Conservation (phyloP, 2,888 invertebrate genomes). For the Ectropis crepuscularia region DNA sequence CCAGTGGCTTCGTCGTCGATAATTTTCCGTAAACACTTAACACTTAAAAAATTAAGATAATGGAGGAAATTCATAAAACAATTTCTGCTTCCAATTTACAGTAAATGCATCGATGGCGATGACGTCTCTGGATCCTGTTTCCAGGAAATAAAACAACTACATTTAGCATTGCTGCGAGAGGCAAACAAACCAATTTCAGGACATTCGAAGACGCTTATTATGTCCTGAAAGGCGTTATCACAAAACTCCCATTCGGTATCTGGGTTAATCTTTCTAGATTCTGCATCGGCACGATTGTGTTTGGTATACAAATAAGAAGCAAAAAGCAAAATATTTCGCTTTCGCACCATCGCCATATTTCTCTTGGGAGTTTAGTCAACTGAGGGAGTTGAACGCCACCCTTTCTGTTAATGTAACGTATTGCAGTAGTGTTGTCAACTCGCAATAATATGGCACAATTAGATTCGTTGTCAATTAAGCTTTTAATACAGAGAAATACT, state of each 20-base stretch:
- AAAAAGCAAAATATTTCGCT: slow-evolving; percentile 42
- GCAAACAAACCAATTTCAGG: slow-evolving; percentile 39
- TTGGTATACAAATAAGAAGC: slow-evolving; percentile 53
- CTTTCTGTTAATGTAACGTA: slow-evolving; percentile 4
- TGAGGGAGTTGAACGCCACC: slow-evolving; percentile 37
- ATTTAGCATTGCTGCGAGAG: slow-evolving; percentile 36
- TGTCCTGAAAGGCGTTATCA: slow-evolving; percentile 21
- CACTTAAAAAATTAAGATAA: too few species aligned
- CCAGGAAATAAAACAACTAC: slow-evolving; percentile 32
- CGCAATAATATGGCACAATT: slow-evolving; percentile 27
- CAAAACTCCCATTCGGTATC: slow-evolving; percentile 43
- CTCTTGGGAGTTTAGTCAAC: slow-evolving; percentile 29
- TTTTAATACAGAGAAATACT: slow-evolving; percentile 6
- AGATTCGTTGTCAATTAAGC: background rate
- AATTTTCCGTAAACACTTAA: slow-evolving; percentile 26
- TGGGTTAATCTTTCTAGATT: too few species aligned
- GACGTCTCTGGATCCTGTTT: too few species aligned
- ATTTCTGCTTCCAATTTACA: too few species aligned
- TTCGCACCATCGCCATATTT: slow-evolving; percentile 45
- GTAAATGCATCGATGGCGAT: slow-evolving; percentile 22
- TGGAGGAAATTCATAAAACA: too few species aligned
- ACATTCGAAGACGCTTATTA: slow-evolving; percentile 32
- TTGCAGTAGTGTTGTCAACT: slow-evolving; percentile 19
- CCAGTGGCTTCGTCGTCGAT: slow-evolving; percentile 40
- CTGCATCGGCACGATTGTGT: too few species aligned